phyloP scores from a whole-genome alignment of 2,113 vertebrate species.

The Crotalus viridis region DNA sequence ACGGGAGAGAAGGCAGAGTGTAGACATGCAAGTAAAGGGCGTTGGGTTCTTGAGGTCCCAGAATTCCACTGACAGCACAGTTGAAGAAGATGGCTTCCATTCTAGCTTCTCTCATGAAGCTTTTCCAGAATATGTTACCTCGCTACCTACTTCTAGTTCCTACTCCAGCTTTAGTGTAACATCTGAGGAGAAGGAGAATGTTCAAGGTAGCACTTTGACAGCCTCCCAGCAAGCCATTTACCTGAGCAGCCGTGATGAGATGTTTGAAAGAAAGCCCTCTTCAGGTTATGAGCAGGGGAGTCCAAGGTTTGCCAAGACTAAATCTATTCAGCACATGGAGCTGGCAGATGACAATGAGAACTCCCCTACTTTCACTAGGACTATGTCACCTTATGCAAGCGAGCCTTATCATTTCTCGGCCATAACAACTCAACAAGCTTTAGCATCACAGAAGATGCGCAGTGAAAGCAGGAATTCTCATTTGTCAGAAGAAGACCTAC shows the following conservation, averaged over 20 bases:
- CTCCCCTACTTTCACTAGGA: slow-evolving; percentile 77
- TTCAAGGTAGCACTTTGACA: slow-evolving; percentile 82
- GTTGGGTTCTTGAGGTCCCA: slow-evolving; percentile 79
- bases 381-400: slow-evolving; percentile 79
- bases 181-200: slow-evolving; percentile 85
- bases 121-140: slow-evolving; percentile 80
- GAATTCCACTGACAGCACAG: slow-evolving; percentile 86
- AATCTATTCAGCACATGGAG: slow-evolving; percentile 80
- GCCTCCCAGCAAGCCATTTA: slow-evolving; percentile 89
- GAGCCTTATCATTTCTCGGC: slow-evolving; percentile 84
- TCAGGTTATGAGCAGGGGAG: slow-evolving; percentile 76
- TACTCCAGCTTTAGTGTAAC: slow-evolving; percentile 93
- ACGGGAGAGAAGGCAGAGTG: slow-evolving; percentile 81
- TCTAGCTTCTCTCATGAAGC: slow-evolving; percentile 81
- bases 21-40: slow-evolving; percentile 77
- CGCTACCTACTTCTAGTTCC: slow-evolving; percentile 85
- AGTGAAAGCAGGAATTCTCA: slow-evolving; percentile 80
- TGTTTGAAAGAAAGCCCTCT: slow-evolving; percentile 79
- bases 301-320: slow-evolving; percentile 77
- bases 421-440: slow-evolving; percentile 77
- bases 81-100: slow-evolving; percentile 82
- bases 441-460: slow-evolving; percentile 77
- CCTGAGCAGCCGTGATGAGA: slow-evolving; percentile 81
- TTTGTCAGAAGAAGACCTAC: slow-evolving; percentile 77
- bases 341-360: slow-evolving; percentile 73